Evolutionary conservation across 2,113 vertebrate species (phyloP), one percentile per base, ranked within the genome.

Genomic region (Argyrosomus japonicus): DNA sequence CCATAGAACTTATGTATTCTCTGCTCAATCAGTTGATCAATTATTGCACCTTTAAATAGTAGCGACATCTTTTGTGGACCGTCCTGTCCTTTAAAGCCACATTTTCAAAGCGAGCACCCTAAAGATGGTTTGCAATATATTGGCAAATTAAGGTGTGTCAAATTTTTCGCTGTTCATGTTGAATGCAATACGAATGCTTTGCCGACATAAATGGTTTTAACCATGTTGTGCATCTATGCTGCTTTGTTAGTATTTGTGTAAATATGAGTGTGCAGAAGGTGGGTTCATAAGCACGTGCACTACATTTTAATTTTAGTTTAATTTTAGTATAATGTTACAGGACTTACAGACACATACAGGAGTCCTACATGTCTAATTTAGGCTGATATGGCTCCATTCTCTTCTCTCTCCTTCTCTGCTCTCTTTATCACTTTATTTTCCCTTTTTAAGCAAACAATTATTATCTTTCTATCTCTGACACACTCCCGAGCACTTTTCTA

Each of bases 321-420:
- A 32, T 32, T 19, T 17, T 48, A 50, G 25, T 2, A 48, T 2
- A 57, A 18, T 3, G 0, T 11, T 45, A 19, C 68, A 78, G 57
- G 40, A 51, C 21, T 62, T 54, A 18, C 25, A 68, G n/a, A 32
- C 15, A 70, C 36, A 60, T 47, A 29, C 25, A 68, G 12, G 47
- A 78, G 51, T 50, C 51, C n/a, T 47, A 32, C n/a, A 58, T 3
- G 57, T 73, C 45, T 65, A 25, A 82, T 71, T 45, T 72, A 77
- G 67, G 57, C 58, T 56, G 50, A 47, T 36, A n/a, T 19, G 7
- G 14, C 68, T 54, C 9, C 27, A 23, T 76, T 77, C 61, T 72
- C 29, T 56, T 21, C 3, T 18, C 19, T 18, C 17, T 54, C 4
- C 25, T 13, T 62, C 18, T 40, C 61, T 68, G 19, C 50, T 79